Evolutionary conservation across 2,113 vertebrate genomes (phyloP).

Genomic region (Tragelaphus strepsiceros): DNA sequence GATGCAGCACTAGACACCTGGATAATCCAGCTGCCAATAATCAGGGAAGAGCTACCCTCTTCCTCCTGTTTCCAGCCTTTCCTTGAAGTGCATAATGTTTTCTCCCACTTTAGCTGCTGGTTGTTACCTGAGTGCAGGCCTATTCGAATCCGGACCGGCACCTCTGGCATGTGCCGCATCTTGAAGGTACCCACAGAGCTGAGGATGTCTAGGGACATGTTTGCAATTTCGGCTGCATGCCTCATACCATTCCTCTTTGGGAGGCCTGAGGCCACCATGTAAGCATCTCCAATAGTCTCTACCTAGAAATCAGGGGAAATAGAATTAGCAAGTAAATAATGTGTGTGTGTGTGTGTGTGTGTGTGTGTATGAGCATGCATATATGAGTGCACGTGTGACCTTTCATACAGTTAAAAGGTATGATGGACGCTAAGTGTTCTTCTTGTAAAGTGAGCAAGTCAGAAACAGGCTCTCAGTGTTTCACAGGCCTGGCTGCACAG

Average conservation of each 20-base stretch:
- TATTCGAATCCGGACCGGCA: constrained; percentile 90
- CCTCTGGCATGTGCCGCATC: constrained; percentile 93
- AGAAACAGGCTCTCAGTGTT: background rate
- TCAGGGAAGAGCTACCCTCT: background rate
- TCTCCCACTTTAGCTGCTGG: background rate
- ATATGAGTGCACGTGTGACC: background rate
- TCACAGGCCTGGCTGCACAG: background rate
- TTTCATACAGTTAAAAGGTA: background rate
- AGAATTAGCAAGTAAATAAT: background rate
- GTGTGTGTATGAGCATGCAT: background rate
- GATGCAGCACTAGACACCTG: background rate
- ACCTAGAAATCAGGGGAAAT: constrained; percentile 79
- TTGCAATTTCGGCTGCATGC: constrained; percentile 92
- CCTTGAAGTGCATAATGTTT: background rate
- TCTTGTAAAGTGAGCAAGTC: background rate
- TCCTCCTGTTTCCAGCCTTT: background rate
- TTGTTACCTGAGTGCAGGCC: constrained; percentile 91
- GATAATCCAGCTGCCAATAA: background rate
- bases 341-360: background rate
- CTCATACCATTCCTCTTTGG: constrained; percentile 93
- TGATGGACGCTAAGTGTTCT: background rate
- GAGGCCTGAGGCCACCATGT: constrained; percentile 85
- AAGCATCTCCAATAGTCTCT: constrained; percentile 89
- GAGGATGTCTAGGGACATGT: constrained; percentile 95
- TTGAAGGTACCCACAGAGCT: constrained; percentile 91